Evolutionary conservation across 2,888 invertebrate genomes (phyloP).

Genomic region (Caradrina kadenii): DNA sequence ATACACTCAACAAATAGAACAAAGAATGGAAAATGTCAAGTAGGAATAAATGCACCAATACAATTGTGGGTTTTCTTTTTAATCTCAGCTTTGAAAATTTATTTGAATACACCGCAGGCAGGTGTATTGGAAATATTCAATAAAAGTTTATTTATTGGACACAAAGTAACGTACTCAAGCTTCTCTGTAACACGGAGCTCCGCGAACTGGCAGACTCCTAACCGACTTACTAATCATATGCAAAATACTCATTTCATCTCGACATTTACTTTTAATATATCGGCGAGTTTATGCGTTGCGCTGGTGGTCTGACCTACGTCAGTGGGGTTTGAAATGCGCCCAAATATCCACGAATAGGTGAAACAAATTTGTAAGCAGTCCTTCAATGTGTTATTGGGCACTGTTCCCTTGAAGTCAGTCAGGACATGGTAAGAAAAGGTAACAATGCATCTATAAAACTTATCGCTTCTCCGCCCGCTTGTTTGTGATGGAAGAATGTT

Average conservation of each 20-base stretch:
- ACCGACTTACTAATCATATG: conserved; percentile 65
- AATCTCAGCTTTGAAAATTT: conserved; percentile 31
- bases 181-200: conserved; percentile 40
- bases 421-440: conserved; percentile 68
- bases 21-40: conserved; percentile 16
- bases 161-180: conserved; percentile 42
- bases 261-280: conserved; percentile 69
- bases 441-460: conserved; percentile 88
- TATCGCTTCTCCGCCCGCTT: conserved; percentile 75
- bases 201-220: conserved; percentile 35
- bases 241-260: conserved; percentile 61
- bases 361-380: conserved; percentile 80
- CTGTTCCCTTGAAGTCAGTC: conserved; percentile 59
- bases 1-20: neutral
- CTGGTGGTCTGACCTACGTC: conserved; percentile 77
- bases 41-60: conserved; percentile 28
- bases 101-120: conserved; percentile 29
- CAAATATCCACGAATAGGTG: conserved; percentile 80
- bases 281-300: conserved; percentile 70
- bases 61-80: conserved; percentile 44
- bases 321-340: conserved; percentile 67
- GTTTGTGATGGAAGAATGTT: conserved; percentile 70
- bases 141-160: conserved; percentile 56
- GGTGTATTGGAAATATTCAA: conserved; percentile 47
- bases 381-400: conserved; percentile 74